These are phyloP conservation scores for Sclerurus mexicanus DNA, from an alignment of 2,113 vertebrate genomes.

Conservation along the genomic window DNA sequence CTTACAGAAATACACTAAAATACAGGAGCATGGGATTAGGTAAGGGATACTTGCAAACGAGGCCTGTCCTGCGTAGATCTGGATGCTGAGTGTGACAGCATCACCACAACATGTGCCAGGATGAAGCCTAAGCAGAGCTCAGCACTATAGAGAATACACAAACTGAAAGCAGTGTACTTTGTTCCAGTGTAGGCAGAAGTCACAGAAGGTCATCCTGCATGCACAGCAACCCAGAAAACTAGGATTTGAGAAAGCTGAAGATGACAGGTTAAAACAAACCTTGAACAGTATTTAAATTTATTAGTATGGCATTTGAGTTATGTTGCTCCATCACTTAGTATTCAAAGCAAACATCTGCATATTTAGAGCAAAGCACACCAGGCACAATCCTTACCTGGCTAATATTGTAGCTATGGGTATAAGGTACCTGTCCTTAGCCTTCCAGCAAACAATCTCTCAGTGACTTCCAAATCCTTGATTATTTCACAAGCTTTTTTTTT, in stretches of 20 bases:
- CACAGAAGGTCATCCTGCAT: neutral
- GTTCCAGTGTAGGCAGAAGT: neutral
- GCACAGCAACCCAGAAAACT: neutral
- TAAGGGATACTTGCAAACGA: neutral
- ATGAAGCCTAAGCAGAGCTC: neutral
- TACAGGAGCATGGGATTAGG: neutral
- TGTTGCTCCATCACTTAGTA: neutral
- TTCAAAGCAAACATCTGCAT: neutral
- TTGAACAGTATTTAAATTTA: neutral
- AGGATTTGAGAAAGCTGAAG: neutral
- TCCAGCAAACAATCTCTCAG: neutral
- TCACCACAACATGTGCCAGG: rapidly evolving
- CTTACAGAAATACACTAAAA: neutral
- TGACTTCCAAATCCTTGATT: neutral
- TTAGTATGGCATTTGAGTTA: neutral
- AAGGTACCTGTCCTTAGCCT: neutral
- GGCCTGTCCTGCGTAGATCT: neutral
- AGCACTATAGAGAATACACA: neutral
- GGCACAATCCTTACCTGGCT: neutral
- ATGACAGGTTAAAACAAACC: neutral
- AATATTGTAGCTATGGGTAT: neutral
- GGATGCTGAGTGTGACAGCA: neutral
- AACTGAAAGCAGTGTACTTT: neutral
- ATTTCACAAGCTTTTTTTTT: neutral
- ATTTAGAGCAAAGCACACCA: neutral